phyloP scores from a whole-genome alignment of 1,140 invertebrate genomes.

The Anadara kagoshimensis region DNA sequence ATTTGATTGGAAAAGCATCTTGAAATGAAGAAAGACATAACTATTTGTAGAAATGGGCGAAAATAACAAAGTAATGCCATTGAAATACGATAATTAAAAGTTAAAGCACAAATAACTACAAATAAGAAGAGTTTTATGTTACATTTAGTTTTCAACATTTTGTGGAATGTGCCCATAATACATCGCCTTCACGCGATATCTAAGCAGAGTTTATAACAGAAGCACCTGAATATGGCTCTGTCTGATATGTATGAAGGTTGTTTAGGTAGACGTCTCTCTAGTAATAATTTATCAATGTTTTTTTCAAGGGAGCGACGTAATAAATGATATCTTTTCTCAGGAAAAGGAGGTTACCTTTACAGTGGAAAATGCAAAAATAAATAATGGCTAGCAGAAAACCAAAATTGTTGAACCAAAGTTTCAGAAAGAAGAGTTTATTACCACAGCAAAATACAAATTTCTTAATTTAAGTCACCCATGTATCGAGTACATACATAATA shows the following conservation, averaged over 20 bases:
- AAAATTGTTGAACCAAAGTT: slow-evolving; percentile 14
- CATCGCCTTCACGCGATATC: neutral
- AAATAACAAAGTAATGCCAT: slow-evolving; percentile 14
- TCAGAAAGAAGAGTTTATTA: slow-evolving; percentile 5
- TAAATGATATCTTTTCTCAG: too few relatives aligned
- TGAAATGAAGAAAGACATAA: neutral
- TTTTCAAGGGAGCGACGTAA: too few relatives aligned
- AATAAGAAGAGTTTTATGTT: neutral
- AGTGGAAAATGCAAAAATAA: slow-evolving; percentile 18
- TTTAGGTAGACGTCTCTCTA: slow-evolving; percentile 5
- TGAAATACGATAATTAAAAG: slow-evolving; percentile 26
- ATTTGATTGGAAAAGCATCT: too few relatives aligned
- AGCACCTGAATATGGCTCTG: slow-evolving; percentile 34
- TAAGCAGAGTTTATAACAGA: slow-evolving; percentile 21
- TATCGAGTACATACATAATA: slow-evolving; percentile 31
- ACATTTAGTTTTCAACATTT: slow-evolving; percentile 13
- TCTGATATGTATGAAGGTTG: slow-evolving; percentile 7
- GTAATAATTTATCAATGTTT: slow-evolving; percentile 8
- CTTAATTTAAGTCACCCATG: neutral
- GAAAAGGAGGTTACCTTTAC: neutral
- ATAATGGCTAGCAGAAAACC: slow-evolving; percentile 20
- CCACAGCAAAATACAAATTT: neutral
- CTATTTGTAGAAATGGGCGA: slow-evolving; percentile 27
- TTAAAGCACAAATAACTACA: slow-evolving; percentile 5
- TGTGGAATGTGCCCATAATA: slow-evolving; percentile 4